Evolutionary conservation across 2,797 vertebrate genomes (phyloP).

Genomic region (Betta splendens): DNA sequence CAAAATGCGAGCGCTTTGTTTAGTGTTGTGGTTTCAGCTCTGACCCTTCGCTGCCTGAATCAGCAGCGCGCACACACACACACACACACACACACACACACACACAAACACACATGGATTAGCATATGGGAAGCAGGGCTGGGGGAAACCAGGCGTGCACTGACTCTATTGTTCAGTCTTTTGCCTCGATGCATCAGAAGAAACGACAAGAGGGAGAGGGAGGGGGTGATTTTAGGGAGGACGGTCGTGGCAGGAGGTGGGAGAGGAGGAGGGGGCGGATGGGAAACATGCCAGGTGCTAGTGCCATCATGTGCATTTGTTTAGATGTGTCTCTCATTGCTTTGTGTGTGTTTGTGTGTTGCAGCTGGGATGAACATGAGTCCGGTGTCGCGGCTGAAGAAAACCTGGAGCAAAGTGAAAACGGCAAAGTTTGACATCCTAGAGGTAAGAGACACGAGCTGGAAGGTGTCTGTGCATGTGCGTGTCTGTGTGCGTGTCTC

Average conservation of each 20-base stretch:
- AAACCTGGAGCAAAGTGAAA: conserved; percentile 96
- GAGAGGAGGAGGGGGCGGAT: conserved; percentile 26
- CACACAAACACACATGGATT: conserved; percentile 30
- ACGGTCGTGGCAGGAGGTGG: conserved; percentile 19
- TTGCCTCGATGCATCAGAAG: conserved; percentile 51
- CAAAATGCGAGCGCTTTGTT: conserved; percentile 3
- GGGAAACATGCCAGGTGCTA: conserved; percentile 52
- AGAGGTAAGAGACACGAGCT: no score
- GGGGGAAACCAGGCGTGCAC: conserved; percentile 59
- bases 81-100: conserved; percentile 19
- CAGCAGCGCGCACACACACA: neutral
- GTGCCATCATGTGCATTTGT: conserved; percentile 30
- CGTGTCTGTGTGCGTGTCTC: no score
- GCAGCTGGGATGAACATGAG: conserved; percentile 98
- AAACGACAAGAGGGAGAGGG: conserved; percentile 23
- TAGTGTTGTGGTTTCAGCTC: conserved; percentile 21
- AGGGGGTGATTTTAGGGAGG: conserved; percentile 6
- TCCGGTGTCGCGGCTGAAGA: conserved; percentile 93
- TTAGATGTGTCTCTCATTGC: conserved; percentile 23
- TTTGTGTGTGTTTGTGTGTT: neutral
- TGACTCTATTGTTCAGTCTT: conserved; percentile 61
- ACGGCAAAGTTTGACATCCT: conserved; percentile 94
- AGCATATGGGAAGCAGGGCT: conserved; percentile 71
- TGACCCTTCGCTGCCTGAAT: conserved; percentile 6
- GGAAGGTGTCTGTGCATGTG: no score